phyloP scores from a whole-genome alignment of 2,797 vertebrate species.

The Spheniscus humboldti region DNA sequence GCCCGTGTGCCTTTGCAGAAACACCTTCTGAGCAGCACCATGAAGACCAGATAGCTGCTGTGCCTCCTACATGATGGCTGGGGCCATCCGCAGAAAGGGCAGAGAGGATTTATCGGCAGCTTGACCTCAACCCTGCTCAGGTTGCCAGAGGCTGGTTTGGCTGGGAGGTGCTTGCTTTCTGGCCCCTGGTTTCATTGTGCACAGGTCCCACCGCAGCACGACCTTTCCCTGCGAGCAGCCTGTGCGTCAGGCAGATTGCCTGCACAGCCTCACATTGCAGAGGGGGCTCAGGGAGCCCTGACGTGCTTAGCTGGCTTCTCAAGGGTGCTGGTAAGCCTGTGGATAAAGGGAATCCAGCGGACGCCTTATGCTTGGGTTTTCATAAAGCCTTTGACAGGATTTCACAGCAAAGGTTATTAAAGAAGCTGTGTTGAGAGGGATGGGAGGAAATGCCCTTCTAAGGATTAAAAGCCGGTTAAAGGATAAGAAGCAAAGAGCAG shows the following conservation, averaged over 20 bases:
- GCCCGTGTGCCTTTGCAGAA: background rate
- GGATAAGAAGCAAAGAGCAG: background rate
- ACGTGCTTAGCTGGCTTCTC: background rate
- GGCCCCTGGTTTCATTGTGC: background rate
- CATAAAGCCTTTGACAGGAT: background rate
- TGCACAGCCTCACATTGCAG: rapidly evolving
- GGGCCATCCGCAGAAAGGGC: background rate
- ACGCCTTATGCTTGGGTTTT: background rate
- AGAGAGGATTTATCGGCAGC: background rate
- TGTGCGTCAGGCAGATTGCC: background rate
- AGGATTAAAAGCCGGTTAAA: background rate
- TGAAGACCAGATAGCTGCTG: background rate
- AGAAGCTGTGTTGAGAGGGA: background rate
- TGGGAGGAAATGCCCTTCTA: background rate
- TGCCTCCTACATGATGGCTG: background rate
- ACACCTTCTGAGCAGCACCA: background rate
- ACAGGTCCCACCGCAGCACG: rapidly evolving
- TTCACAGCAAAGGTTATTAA: background rate
- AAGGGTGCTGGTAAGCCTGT: background rate
- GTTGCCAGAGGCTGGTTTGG: background rate
- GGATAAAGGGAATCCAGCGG: background rate
- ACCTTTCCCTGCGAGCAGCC: background rate
- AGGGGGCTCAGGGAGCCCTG: too few relatives aligned
- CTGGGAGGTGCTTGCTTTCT: background rate
- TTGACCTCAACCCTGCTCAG: background rate